A percentile compares a stretch with the other conserved stretches of the same genome.
Evolutionary conservation across 2,888 invertebrate genomes (phyloP).

Genomic region (Ecliptopera silaceata): DNA sequence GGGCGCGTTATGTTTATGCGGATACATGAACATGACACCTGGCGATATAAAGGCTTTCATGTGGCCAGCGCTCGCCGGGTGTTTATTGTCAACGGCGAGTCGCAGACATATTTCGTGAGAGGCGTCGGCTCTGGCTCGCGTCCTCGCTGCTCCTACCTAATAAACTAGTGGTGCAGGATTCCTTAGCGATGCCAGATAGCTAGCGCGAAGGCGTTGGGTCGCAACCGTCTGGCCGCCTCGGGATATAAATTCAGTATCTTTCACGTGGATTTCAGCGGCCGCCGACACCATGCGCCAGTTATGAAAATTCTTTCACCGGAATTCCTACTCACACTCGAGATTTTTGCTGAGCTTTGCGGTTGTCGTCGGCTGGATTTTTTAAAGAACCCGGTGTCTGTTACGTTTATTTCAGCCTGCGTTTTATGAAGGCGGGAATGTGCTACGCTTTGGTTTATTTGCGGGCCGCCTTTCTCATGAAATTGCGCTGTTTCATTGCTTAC

Average conservation of each 20-base stretch:
- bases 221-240: conserved; percentile 58
- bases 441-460: conserved; percentile 78
- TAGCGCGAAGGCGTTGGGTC: conserved; percentile 43
- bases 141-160: conserved; percentile 49
- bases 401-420: conserved; percentile 78
- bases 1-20: conserved; percentile 55
- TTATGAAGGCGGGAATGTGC: conserved; percentile 79
- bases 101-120: conserved; percentile 61
- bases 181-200: conserved; percentile 41
- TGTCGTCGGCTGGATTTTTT: conserved; percentile 73
- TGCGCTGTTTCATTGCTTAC: conserved; percentile 80
- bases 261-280: conserved; percentile 65
- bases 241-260: conserved; percentile 70
- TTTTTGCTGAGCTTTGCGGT: conserved; percentile 78
- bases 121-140: conserved; percentile 34
- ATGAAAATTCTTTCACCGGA: conserved; percentile 80
- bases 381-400: conserved; percentile 73
- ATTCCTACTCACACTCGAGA: conserved; percentile 77
- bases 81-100: conserved; percentile 63
- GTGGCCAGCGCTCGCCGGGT: conserved; percentile 58
- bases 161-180: conserved; percentile 59
- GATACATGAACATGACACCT: conserved; percentile 59
- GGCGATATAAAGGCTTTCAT: conserved; percentile 63
- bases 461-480: conserved; percentile 78
- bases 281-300: conserved; percentile 64